A percentile compares a stretch with the other conserved stretches of the same genome.
These are phyloP conservation scores for Agrypnus murinus DNA, from an alignment of 2,888 invertebrate genomes.

Conservation along the genomic window DNA sequence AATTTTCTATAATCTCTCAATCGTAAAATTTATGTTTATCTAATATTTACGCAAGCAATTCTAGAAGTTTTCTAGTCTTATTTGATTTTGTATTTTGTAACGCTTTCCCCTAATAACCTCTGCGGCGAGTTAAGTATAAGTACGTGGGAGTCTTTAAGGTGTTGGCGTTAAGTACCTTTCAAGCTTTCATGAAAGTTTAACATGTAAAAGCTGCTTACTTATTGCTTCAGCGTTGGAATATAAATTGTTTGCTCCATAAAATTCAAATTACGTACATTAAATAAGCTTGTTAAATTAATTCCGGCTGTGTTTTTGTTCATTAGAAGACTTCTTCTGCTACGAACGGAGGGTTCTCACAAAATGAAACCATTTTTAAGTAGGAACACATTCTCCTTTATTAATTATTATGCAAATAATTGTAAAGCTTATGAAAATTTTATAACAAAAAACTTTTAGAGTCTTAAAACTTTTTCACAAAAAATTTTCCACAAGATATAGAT, in stretches of 20 bases:
- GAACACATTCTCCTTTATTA: constrained; percentile 15
- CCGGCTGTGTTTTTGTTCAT: constrained; percentile 30
- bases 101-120: constrained; percentile 30
- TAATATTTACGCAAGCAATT: no score
- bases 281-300: constrained; percentile 44
- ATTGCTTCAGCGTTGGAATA: constrained; percentile 44
- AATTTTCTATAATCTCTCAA: constrained; percentile 17
- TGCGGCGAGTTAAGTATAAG: constrained; percentile 41
- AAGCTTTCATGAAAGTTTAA: constrained; percentile 47
- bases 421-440: constrained; percentile 21
- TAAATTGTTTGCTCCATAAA: constrained; percentile 47
- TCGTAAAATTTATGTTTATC: not conserved
- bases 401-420: constrained; percentile 26
- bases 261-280: constrained; percentile 42
- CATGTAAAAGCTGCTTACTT: constrained; percentile 47
- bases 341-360: constrained; percentile 2
- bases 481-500: not conserved
- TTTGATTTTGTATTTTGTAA: constrained; percentile 12
- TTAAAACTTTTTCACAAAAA: not conserved
- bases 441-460: not conserved
- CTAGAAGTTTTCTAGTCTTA: not conserved
- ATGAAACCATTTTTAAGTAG: constrained; percentile 28
- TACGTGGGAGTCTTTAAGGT: constrained; percentile 41
- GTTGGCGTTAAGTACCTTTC: constrained; percentile 46
- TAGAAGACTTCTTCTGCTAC: constrained; percentile 24